phyloP scores from a whole-genome alignment of 2,888 invertebrate species.

The Lycocerus yunnanus region DNA sequence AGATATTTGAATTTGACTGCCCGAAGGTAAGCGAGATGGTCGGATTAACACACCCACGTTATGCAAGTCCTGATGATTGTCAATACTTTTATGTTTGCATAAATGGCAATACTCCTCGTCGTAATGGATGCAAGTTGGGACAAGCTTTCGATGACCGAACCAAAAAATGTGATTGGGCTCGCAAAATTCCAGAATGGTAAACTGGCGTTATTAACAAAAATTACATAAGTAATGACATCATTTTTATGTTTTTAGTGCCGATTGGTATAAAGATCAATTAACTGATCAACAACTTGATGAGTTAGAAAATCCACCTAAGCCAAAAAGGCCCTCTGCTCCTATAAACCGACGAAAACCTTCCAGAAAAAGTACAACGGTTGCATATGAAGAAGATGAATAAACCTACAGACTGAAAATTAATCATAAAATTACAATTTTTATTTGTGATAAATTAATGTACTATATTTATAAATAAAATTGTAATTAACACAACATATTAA shows the following conservation, averaged over 20 bases:
- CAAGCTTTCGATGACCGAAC: conserved; percentile 85
- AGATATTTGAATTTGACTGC: conserved; percentile 83
- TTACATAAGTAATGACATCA: background rate
- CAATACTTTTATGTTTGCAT: conserved; percentile 93
- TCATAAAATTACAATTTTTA: background rate
- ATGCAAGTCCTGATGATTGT: conserved; percentile 86
- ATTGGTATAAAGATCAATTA: conserved; percentile 87
- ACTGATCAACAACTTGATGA: conserved; percentile 80
- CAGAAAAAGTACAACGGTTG: conserved; percentile 38
- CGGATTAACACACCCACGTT: conserved; percentile 81
- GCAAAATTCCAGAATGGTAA: conserved; percentile 89
- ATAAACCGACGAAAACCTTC: conserved; percentile 58
- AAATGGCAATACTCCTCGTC: conserved; percentile 81
- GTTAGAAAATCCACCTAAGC: conserved; percentile 77
- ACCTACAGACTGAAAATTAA: conserved; percentile 17
- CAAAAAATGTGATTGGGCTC: conserved; percentile 83
- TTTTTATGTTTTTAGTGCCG: conserved; percentile 63
- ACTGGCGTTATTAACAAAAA: conserved; percentile 33
- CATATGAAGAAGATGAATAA: conserved; percentile 35
- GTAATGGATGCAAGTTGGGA: conserved; percentile 86
- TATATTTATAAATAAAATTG: background rate
- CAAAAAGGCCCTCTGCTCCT: conserved; percentile 61
- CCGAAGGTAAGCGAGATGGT: conserved; percentile 75
- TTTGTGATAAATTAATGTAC: background rate
- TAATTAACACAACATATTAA: background rate